These are phyloP conservation scores for Aphodius granarius DNA, from an alignment of 2,888 invertebrate genomes.

Conservation along the genomic window DNA sequence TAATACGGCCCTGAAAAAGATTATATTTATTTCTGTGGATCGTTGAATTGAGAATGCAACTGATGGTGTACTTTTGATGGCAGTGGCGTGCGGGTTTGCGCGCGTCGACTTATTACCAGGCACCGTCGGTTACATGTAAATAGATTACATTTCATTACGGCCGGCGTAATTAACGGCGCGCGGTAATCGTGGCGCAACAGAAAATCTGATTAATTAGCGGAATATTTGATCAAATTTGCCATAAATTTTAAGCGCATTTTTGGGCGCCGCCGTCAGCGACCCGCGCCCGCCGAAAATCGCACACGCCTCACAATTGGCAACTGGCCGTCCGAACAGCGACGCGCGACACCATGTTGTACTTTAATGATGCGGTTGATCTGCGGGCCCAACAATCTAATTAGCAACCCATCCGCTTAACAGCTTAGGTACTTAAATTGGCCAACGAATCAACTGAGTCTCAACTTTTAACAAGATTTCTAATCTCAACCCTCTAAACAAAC, in stretches of 20 bases:
- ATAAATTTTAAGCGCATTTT: slow-evolving; percentile 29
- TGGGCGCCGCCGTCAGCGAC: slow-evolving; percentile 36
- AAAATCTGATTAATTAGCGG: slow-evolving; percentile 29
- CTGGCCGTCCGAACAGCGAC: slow-evolving; percentile 29
- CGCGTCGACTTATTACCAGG: neutral
- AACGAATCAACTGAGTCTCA: neutral
- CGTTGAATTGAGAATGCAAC: too few relatives aligned
- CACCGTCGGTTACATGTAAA: slow-evolving; percentile 24
- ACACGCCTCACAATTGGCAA: slow-evolving; percentile 31
- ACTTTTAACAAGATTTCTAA: neutral
- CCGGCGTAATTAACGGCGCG: slow-evolving; percentile 21
- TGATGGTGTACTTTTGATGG: too few relatives aligned
- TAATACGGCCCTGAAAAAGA: too few relatives aligned
- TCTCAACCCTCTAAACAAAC: too few relatives aligned
- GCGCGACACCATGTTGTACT: slow-evolving; percentile 30
- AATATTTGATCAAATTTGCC: slow-evolving; percentile 30
- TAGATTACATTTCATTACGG: slow-evolving; percentile 28
- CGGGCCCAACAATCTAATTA: slow-evolving; percentile 45
- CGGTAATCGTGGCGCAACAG: slow-evolving; percentile 23
- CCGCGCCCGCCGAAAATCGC: slow-evolving; percentile 30
- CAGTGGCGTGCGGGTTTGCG: neutral
- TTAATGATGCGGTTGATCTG: slow-evolving; percentile 45
- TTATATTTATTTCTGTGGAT: too few relatives aligned
- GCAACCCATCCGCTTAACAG: slow-evolving; percentile 44
- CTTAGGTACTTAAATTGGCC: slow-evolving; percentile 37